phyloP scores from a whole-genome alignment of 2,888 invertebrate genomes.

The Protophormia terraenovae region DNA sequence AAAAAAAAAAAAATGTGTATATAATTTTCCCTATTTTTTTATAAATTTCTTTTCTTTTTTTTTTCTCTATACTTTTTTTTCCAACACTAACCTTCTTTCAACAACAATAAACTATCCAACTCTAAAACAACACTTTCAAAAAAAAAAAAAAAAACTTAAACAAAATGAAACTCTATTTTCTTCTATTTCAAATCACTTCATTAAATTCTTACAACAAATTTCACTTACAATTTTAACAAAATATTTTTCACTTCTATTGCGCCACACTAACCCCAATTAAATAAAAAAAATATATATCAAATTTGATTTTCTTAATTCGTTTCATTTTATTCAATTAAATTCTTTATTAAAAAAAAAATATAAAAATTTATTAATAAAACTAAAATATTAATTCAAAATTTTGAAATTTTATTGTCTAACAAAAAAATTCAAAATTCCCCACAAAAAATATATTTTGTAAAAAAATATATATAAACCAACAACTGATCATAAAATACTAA shows the following conservation, averaged over 20 bases:
- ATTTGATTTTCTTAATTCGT: conserved; percentile 36
- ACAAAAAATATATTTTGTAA: background rate
- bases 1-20: conserved; percentile 30
- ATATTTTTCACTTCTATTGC: background rate
- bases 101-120: conserved; percentile 10
- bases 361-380: background rate
- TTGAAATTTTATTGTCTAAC: conserved; percentile 40
- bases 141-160: background rate
- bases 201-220: background rate
- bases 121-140: background rate
- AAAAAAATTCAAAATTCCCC: conserved; percentile 43
- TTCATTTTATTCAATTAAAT: conserved; percentile 9
- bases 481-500: conserved; percentile 58
- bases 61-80: conserved; percentile 56
- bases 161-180: background rate
- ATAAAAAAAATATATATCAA: background rate
- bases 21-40: conserved; percentile 41
- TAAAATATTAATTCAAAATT: conserved; percentile 25
- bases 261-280: background rate
- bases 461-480: conserved; percentile 14
- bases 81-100: conserved; percentile 10
- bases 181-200: background rate
- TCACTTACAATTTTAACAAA: background rate
- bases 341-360: conserved; percentile 19
- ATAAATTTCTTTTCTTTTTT: conserved; percentile 55